Base-by-base conservation (phyloP, 2,797 vertebrate species). In the Gorsachius magnificus region DNA sequence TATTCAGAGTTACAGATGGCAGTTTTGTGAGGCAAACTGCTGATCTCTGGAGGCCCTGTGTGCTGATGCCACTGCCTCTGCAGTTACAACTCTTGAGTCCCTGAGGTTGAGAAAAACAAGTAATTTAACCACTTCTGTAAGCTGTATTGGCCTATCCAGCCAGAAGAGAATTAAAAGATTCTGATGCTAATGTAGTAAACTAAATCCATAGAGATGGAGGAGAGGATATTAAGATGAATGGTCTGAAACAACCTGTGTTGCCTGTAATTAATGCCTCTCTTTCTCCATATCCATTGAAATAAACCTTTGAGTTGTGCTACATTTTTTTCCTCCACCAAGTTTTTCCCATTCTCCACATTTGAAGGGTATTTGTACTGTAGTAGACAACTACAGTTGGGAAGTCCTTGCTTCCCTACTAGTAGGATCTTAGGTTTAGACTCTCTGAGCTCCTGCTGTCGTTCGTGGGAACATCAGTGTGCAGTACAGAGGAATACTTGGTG, bases 1-100 rank as follows among this genome's bases (percentile, higher is more conserved):
- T 97, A 96, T 94, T 95, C 82, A 93, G 93, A 92, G 95, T 91
- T 96, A 94, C 93, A 97, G 92, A 97, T 94, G 95, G 95, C 96
- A 97, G 75, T 96, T 97, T 83, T 91, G 79, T 91, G 72, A 94
- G 80, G 87, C n/a, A 95, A 95, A 94, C 53, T 89, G 76, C 95
- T 97, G 96, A 91, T 96, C 90, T 92, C 82, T 72, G 38, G 90
- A 91, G 81, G 69, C 35, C 38, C n/a, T 65, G 21, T 81, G 35
- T 85, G 89, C 88, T 94, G 93, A 83, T 87, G 61, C 38, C 50
- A 89, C 56, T 70, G 43, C 25, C 75, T 63, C 46, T 75, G 53
- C 70, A 66, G 64, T 74, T 87, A 46, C 21, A 92, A 64, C 9
- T 53, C 80, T 43, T 75, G 38, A 85, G 68, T 54, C n/a, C 51